phyloP scores from a whole-genome alignment of 1,140 invertebrate genomes.

The Ceratina calcarata region DNA sequence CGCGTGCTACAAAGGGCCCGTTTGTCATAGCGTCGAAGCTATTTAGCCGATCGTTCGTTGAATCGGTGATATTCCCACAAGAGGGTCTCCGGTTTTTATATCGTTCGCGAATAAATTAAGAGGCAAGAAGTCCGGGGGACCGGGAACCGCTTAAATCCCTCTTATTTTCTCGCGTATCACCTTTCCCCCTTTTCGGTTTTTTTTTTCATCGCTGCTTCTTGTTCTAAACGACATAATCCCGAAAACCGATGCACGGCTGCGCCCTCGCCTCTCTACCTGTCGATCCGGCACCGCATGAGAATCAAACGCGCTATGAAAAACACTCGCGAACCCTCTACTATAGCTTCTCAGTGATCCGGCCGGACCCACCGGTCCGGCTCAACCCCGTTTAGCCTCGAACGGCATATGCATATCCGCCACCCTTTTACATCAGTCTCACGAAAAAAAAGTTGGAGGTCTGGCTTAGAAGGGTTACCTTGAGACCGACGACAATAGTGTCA shows the following conservation, averaged over 20 bases:
- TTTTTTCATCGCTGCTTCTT: conserved; percentile 27
- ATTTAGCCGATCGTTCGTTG: neutral
- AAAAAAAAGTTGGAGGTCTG: too few relatives aligned
- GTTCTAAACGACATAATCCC: conserved; percentile 61
- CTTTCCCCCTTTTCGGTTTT: neutral
- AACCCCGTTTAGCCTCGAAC: neutral
- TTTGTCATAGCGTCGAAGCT: neutral
- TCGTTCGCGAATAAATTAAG: conserved; percentile 61
- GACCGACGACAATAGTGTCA: too few relatives aligned
- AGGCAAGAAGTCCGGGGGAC: conserved; percentile 11
- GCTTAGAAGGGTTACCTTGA: too few relatives aligned
- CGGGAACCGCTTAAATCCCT: conserved; percentile 1
- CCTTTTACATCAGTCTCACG: too few relatives aligned
- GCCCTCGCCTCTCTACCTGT: conserved; percentile 47
- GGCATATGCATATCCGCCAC: too few relatives aligned
- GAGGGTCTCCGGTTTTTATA: conserved; percentile 8
- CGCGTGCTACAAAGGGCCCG: neutral
- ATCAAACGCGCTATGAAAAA: neutral
- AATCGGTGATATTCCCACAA: conserved; percentile 40
- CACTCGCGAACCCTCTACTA: neutral
- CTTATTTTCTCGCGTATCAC: conserved; percentile 15
- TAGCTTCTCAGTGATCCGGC: neutral
- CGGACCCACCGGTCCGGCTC: conserved; percentile 27
- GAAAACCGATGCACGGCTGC: conserved; percentile 51
- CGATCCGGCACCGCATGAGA: neutral